Evolutionary conservation across 2,797 vertebrate species (phyloP).

Genomic region (Sebastiscus albofasciatus): DNA sequence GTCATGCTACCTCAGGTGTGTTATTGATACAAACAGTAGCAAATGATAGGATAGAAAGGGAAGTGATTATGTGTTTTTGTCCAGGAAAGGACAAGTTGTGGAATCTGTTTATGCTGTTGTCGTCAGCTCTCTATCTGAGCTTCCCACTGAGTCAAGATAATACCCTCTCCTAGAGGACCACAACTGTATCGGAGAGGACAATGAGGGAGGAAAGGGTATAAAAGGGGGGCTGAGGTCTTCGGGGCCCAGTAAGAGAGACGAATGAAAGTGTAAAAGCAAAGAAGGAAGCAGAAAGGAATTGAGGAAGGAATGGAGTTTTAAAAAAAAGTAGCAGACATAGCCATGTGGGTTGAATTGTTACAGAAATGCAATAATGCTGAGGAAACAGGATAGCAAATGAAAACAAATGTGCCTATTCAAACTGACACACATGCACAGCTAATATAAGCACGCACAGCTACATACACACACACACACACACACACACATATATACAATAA

Average conservation of each 20-base stretch:
- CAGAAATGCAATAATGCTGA: conserved; percentile 59
- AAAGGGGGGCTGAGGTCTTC: not conserved
- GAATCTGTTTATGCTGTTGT: conserved; percentile 12
- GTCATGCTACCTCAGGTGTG: not conserved
- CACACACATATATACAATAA: conserved; percentile 25
- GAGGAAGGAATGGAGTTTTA: not conserved
- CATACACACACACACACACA: conserved; percentile 5
- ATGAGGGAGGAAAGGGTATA: not conserved
- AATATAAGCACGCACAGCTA: conserved; percentile 13
- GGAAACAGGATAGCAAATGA: conserved; percentile 77
- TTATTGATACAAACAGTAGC: not conserved
- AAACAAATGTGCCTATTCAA: conserved; percentile 78
- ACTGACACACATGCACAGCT: conserved; percentile 38
- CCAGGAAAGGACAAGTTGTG: not conserved
- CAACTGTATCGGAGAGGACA: not conserved
- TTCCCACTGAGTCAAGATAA: conserved; percentile 15
- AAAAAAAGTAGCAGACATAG: conserved; percentile 1
- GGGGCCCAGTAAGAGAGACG: not conserved
- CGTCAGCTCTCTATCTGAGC: not conserved
- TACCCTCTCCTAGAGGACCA: not conserved
- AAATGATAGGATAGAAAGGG: not conserved
- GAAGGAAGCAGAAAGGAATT: not conserved
- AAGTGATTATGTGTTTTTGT: not conserved
- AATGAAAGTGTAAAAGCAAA: conserved; percentile 8
- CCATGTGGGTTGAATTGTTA: conserved; percentile 37